Conservation (phyloP, 2,113 vertebrate genomes). For the Peromyscus californicus region DNA sequence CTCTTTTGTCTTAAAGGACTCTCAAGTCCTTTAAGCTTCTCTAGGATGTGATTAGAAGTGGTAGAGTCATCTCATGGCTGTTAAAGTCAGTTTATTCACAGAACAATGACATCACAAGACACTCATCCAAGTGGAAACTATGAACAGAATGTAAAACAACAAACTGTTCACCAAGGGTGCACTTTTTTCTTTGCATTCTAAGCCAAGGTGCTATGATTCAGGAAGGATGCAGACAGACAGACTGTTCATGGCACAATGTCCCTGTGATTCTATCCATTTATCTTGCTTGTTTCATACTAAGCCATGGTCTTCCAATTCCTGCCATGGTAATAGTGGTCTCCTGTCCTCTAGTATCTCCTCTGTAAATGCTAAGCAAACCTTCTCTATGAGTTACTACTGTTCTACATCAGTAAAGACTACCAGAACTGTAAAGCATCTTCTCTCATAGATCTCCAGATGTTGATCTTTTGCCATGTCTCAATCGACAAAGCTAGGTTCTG, state of each 20-base stretch:
- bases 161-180: neutral
- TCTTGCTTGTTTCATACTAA: neutral
- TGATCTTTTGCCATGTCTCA: neutral
- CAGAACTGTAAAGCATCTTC: neutral
- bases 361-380: neutral
- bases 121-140: neutral
- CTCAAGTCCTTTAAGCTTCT: neutral
- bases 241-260: neutral
- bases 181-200: neutral
- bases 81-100: neutral
- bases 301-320: neutral
- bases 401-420: neutral
- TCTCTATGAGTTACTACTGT: neutral
- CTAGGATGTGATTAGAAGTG: neutral
- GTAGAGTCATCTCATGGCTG: neutral
- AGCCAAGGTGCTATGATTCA: neutral
- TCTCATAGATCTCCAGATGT: neutral
- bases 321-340: neutral
- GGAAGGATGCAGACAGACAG: neutral
- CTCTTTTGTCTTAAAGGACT: neutral
- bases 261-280: neutral
- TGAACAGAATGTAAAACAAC: neutral
- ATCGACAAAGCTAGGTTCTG: neutral
- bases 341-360: no score
- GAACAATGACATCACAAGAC: neutral